phyloP scores from a whole-genome alignment of 2,797 vertebrate genomes.

The Odontamblyopus lacepedii region DNA sequence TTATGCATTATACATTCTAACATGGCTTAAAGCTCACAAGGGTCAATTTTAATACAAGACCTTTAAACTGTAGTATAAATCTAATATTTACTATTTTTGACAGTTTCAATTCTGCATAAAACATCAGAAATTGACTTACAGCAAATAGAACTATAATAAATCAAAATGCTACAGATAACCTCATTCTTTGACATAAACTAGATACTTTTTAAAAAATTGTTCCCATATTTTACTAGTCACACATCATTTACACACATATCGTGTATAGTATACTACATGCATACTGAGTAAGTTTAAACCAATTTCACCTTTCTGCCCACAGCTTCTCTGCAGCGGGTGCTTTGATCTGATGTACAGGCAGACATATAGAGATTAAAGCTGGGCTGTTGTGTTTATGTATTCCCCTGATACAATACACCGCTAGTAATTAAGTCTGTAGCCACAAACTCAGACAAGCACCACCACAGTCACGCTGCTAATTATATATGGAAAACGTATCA shows the following conservation, averaged over 20 bases:
- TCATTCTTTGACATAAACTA: neutral
- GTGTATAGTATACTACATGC: no score
- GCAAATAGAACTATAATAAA: neutral
- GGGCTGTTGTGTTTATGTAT: slow-evolving; percentile 12
- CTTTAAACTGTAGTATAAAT: neutral
- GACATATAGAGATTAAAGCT: neutral
- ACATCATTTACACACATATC: neutral
- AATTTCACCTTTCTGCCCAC: slow-evolving; percentile 15
- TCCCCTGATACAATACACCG: slow-evolving; percentile 1
- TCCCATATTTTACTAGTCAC: neutral
- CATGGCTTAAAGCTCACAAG: no score
- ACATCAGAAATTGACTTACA: neutral
- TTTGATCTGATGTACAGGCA: slow-evolving; percentile 21
- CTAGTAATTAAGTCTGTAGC: slow-evolving; percentile 32
- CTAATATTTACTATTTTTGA: neutral
- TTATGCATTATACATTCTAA: no score
- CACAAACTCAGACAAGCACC: slow-evolving; percentile 5
- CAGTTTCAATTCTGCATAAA: neutral
- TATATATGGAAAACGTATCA: slow-evolving; percentile 35
- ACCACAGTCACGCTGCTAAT: slow-evolving; percentile 25
- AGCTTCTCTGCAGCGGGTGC: slow-evolving; percentile 4
- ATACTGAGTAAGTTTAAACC: slow-evolving; percentile 10
- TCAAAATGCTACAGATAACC: neutral
- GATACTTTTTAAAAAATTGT: neutral
- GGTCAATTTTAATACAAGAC: no score